These are phyloP conservation scores for Hyperoodon ampullatus DNA, from an alignment of 2,113 vertebrate species.

Conservation along the genomic window DNA sequence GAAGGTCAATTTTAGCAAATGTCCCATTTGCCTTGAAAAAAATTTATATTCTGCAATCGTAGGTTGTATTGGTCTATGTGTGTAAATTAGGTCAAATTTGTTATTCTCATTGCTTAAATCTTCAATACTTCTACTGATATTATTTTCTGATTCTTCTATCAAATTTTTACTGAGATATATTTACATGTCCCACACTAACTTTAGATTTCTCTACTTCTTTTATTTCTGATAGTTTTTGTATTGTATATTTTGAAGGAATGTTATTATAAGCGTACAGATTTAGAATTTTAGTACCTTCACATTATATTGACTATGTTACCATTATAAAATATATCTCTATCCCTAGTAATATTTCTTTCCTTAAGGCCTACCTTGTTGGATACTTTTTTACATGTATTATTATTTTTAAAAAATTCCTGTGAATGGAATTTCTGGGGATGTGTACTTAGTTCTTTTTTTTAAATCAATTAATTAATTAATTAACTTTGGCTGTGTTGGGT, in stretches of 20 bases:
- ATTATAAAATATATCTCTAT: not conserved
- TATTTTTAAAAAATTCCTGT: no score
- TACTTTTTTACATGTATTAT: no score
- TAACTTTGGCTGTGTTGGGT: no score
- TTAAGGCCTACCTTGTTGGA: not conserved
- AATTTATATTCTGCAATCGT: not conserved
- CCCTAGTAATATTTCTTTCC: not conserved
- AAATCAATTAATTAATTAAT: no score
- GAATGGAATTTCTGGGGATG: no score
- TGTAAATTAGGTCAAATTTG: not conserved
- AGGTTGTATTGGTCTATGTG: not conserved
- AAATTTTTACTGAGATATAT: not conserved
- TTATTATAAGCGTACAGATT: not conserved
- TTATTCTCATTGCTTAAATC: not conserved
- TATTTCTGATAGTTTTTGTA: not conserved
- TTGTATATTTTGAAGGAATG: not conserved
- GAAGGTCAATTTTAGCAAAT: not conserved
- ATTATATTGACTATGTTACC: not conserved
- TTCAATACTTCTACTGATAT: not conserved
- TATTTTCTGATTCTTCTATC: not conserved
- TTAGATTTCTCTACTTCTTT: not conserved
- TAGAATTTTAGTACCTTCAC: not conserved
- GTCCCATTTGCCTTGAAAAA: not conserved
- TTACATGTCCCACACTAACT: not conserved
- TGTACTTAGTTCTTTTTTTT: no score